Base-by-base conservation (phyloP, 92 coral and sea anemone genomes). In the Muricea muricata region DNA sequence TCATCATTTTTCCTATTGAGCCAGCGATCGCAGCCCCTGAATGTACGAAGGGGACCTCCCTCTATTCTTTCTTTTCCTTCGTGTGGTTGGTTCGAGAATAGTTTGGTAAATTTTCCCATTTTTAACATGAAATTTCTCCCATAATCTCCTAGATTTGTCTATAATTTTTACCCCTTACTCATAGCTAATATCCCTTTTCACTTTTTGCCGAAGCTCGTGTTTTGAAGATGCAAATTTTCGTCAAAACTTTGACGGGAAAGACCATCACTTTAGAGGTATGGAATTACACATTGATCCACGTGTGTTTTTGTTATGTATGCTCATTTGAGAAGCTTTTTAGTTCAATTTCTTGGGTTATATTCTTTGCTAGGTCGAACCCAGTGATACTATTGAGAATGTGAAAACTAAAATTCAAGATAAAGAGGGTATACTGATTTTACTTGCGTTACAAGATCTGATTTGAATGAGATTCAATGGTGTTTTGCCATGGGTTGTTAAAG, bases 351-450 rank as follows among this genome's bases (percentile, higher is more conserved):
- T 17, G 33, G 39, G 24, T 52, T 52, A 40, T 42, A 18, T 33
- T 34, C 7, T 48, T n/a, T 11, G 11, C 13, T 48, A 94, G 98
- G 99, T 97, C 67, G 98, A 97, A 86, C 99, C 99, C 32, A 94
- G 98, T 89, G 99, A 94, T 79, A 94, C 99, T 28, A 96, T 96
- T 58, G 99, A 96, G 86, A 96, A 96, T 93, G 99, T 96, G 30
- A 96, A 96, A 87, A 89, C 99, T 78, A 96, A 96, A 76, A 96
- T 96, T 80, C 99, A 96, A 74, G 99, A 96, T 78, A 96, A 96
- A 75, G 99, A 96, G 81, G 99, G 99, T 96, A 91, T 21, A 81
- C 18, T 24, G 10, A 0, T 7, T 73, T 23, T 30, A 29, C 33
- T 2, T 28, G 26, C 29, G 32, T 10, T 5, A 18, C 3, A 74